Evolutionary conservation across 2,113 vertebrate species (phyloP).

Genomic region (Lamprotornis superbus): DNA sequence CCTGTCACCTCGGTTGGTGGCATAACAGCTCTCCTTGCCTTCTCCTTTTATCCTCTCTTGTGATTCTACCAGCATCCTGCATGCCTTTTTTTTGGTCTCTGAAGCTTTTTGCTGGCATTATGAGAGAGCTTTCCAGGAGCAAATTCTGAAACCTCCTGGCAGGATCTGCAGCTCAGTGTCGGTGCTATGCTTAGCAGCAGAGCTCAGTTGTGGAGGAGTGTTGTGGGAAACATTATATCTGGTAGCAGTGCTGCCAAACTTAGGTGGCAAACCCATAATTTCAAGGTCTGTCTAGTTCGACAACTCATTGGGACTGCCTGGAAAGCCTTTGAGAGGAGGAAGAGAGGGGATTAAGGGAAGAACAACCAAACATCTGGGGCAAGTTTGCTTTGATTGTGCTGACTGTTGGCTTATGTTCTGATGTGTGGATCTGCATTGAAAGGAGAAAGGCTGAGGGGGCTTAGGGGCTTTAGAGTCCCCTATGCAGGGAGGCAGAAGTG

Average conservation of each 20-base stretch:
- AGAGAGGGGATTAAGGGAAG: background rate
- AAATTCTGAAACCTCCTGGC: background rate
- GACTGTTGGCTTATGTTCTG: background rate
- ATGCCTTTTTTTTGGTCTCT: background rate
- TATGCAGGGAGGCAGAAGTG: background rate
- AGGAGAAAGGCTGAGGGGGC: background rate
- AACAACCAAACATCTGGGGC: background rate
- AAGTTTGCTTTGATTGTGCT: background rate
- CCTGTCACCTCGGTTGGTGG: accelerated
- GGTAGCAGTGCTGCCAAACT: background rate
- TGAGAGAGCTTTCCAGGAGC: background rate
- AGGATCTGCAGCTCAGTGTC: background rate
- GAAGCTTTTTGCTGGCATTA: background rate
- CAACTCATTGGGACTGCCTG: background rate
- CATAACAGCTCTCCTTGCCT: background rate
- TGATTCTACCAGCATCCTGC: background rate
- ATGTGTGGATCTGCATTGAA: background rate
- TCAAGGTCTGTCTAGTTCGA: background rate
- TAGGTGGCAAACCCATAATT: background rate
- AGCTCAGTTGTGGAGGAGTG: constrained; percentile 33
- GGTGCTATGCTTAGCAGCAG: background rate
- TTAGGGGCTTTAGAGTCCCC: background rate
- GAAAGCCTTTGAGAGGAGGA: background rate
- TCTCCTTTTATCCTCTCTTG: background rate
- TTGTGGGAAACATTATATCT: background rate